Evolutionary conservation across 2,113 vertebrate species (phyloP).

Genomic region (Sapayoa aenigma): DNA sequence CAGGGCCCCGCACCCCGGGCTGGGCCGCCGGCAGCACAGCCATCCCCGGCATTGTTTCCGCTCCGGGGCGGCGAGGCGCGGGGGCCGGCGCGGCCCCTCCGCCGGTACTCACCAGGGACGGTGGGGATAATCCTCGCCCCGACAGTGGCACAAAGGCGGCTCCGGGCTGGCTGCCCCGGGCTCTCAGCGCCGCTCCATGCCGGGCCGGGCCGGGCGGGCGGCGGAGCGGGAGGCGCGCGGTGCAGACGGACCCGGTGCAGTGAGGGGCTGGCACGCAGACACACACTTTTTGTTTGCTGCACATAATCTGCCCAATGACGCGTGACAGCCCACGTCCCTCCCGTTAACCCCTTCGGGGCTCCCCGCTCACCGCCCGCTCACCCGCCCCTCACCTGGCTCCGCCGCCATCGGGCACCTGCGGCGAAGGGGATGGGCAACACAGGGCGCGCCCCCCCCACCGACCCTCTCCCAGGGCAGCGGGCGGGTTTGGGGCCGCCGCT

Average conservation of each 20-base stretch:
- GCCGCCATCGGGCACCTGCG: neutral
- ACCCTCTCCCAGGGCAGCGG: neutral
- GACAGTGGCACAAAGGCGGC: constrained; percentile 6
- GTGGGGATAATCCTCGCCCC: constrained; percentile 38
- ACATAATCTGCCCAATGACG: constrained; percentile 99
- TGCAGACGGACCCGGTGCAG: constrained; percentile 88
- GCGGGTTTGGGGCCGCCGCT: neutral
- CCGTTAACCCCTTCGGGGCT: constrained; percentile 90
- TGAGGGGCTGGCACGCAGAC: constrained; percentile 91
- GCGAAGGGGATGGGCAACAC: too few species aligned
- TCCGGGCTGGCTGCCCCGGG: neutral
- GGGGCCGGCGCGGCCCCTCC: neutral
- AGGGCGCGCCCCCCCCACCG: neutral
- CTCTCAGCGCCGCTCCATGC: constrained; percentile 78
- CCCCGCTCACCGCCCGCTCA: constrained; percentile 31
- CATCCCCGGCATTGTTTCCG: neutral
- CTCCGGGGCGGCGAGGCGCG: neutral
- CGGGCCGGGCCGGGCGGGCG: constrained; percentile 52
- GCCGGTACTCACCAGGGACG: constrained; percentile 69
- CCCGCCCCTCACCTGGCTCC: neutral
- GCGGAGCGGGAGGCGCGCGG: neutral
- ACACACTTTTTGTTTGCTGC: constrained; percentile 99
- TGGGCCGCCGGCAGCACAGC: neutral
- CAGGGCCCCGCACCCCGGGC: neutral
- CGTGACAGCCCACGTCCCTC: constrained; percentile 93